phyloP scores from a whole-genome alignment of 2,113 vertebrate genomes.

The Myotis lucifugus region DNA sequence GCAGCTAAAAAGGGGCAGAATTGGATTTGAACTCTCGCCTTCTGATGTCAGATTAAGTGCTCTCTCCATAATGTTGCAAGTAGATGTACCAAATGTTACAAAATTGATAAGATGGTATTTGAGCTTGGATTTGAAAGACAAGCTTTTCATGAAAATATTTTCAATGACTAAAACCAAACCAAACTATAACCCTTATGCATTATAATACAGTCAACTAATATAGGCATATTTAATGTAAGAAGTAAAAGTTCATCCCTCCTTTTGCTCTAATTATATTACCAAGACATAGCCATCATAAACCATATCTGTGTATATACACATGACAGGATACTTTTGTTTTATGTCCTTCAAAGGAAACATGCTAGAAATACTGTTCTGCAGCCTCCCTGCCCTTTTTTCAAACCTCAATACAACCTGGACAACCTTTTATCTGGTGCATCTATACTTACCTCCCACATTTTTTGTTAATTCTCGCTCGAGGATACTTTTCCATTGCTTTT shows the following conservation, averaged over 20 bases:
- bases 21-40: background rate
- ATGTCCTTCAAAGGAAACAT: background rate
- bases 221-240: background rate
- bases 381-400: background rate
- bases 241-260: background rate
- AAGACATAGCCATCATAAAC: background rate
- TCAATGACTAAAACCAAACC: background rate
- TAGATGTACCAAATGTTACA: background rate
- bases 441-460: background rate
- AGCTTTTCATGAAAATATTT: background rate
- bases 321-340: background rate
- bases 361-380: background rate
- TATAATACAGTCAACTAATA: slow-evolving; percentile 18
- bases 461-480: background rate
- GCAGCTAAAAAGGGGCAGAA: background rate
- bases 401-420: background rate
- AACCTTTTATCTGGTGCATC: background rate
- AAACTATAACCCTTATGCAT: background rate
- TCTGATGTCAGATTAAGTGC: background rate
- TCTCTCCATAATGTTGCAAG: background rate
- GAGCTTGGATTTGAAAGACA: background rate
- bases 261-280: background rate
- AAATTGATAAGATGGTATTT: background rate
- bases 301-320: background rate
- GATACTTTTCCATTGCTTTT: too few relatives aligned